phyloP scores from a whole-genome alignment of 92 coral and sea anemone genomes.

The Pocillopora meandrina region DNA sequence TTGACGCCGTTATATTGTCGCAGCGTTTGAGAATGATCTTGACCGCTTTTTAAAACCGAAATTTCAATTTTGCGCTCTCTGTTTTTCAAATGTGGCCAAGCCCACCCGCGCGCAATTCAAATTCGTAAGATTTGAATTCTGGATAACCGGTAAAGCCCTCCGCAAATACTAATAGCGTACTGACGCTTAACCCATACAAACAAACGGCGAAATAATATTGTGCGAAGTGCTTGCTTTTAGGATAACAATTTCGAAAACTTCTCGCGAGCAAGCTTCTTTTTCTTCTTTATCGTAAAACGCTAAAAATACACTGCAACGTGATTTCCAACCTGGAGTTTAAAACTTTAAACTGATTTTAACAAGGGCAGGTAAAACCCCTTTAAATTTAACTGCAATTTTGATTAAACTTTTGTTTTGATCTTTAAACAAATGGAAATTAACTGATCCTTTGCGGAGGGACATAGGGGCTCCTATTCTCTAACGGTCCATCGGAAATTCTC shows the following conservation, averaged over 20 bases:
- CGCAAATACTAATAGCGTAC: conserved; percentile 22
- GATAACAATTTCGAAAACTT: not conserved
- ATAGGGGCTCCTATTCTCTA: not conserved
- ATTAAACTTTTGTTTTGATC: not conserved
- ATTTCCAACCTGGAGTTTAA: too few relatives aligned
- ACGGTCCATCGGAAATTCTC: not conserved
- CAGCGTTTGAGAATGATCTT: not conserved
- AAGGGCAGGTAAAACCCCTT: not conserved
- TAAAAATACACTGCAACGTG: not conserved
- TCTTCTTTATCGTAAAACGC: not conserved
- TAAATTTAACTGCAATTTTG: not conserved
- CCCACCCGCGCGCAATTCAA: not conserved
- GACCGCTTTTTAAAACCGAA: not conserved
- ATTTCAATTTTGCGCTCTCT: conserved; percentile 30
- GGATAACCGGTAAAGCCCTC: not conserved
- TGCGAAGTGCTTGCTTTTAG: conserved; percentile 12
- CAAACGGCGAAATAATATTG: conserved; percentile 17
- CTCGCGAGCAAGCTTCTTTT: not conserved
- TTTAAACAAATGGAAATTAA: conserved; percentile 16
- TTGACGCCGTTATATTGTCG: not conserved
- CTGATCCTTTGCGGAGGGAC: not conserved
- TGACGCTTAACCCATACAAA: conserved; percentile 14
- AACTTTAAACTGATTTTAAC: not conserved
- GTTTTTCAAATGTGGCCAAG: not conserved
- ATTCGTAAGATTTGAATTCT: not conserved